Percentiles rank a stretch among this genome's conserved stretches.
Conservation (phyloP, 2,797 vertebrate genomes). For the Allobates femoralis region DNA sequence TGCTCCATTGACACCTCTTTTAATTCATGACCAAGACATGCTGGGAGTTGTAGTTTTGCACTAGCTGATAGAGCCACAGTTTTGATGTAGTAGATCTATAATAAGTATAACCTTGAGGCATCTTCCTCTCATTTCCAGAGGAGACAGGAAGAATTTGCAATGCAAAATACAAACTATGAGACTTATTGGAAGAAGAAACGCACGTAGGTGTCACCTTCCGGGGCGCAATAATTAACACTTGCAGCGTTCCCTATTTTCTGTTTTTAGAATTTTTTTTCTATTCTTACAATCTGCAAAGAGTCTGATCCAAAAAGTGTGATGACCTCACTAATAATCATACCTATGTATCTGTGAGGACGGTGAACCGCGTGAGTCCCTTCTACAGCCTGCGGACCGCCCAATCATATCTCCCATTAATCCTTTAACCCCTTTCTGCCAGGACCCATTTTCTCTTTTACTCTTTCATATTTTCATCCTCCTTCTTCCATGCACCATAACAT, state of each 20-base stretch:
- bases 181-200: background rate
- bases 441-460: no score
- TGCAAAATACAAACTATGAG: background rate
- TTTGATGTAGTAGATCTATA: background rate
- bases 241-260: background rate
- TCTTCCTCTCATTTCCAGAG: background rate
- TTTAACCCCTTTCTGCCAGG: no score
- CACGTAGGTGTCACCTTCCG: background rate
- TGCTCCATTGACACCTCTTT: no score
- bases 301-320: background rate
- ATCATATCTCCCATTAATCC: no score
- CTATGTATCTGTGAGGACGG: background rate
- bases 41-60: background rate
- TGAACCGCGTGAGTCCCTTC: no score
- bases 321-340: background rate
- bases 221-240: background rate
- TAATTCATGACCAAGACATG: background rate
- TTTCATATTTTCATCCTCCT: no score
- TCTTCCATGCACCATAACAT: no score
- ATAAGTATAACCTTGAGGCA: background rate
- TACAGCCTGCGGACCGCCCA: no score
- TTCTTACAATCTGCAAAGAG: background rate
- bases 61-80: background rate
- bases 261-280: conserved; percentile 6
- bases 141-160: background rate